Conservation (phyloP, 2,797 vertebrate genomes). For the Sphenopsis melanotis region DNA sequence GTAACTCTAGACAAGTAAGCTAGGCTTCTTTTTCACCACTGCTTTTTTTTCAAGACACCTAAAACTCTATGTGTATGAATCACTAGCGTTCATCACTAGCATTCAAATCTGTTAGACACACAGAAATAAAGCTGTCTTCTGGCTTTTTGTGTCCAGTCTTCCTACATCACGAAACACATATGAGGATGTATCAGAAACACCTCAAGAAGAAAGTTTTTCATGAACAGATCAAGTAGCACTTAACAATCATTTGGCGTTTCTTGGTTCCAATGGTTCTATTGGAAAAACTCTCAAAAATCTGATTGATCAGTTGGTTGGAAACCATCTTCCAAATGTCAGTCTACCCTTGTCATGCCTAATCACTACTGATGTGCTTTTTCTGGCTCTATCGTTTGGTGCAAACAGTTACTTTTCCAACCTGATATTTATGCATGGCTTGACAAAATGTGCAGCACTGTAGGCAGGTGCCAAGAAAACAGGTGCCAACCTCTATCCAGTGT, state of each 20-base stretch:
- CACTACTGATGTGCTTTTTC: background rate
- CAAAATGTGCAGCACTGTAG: background rate
- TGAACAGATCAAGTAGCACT: background rate
- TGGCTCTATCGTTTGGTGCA: background rate
- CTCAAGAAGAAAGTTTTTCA: background rate
- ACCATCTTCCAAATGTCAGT: background rate
- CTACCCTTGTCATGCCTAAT: background rate
- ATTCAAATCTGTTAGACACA: background rate
- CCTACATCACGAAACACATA: background rate
- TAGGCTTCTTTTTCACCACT: background rate
- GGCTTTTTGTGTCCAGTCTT: background rate
- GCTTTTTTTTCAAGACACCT: background rate
- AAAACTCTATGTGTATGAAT: background rate
- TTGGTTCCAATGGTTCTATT: background rate
- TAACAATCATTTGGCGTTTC: background rate
- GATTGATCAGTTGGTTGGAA: background rate
- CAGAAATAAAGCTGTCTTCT: background rate
- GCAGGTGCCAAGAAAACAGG: fast-evolving
- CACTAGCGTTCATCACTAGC: background rate
- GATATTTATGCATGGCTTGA: background rate
- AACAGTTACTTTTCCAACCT: background rate
- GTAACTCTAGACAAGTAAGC: background rate
- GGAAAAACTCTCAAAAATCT: background rate
- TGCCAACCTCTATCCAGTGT: background rate
- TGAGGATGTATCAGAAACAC: background rate